These are phyloP conservation scores for Arbacia lixula DNA, from an alignment of 53 echinoderm and acorn worm genomes.

Conservation along the genomic window DNA sequence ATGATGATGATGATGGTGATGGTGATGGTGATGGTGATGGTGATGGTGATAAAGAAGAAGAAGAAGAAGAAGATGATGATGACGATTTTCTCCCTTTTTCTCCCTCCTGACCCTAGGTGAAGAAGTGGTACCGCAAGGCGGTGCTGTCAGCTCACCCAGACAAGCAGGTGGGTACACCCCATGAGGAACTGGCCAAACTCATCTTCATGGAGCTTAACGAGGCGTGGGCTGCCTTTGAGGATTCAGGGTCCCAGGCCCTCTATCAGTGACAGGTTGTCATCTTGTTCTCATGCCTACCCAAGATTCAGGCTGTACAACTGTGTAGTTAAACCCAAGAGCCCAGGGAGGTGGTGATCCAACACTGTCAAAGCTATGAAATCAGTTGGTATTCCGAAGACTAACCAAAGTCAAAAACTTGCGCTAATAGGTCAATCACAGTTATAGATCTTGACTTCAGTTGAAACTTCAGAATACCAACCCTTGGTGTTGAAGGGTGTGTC, in stretches of 20 bases:
- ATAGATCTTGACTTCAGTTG: too few species aligned
- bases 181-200: constrained; percentile 83
- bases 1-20: constrained; percentile 25
- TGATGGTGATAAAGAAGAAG: constrained; percentile 21
- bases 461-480: too few species aligned
- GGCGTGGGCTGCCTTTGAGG: constrained; percentile 94
- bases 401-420: too few species aligned
- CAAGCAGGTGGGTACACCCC: constrained; percentile 85
- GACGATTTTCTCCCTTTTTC: not conserved
- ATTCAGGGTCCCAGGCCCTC: constrained; percentile 74
- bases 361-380: too few species aligned
- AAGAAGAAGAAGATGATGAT: not conserved
- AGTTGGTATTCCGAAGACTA: too few species aligned
- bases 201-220: constrained; percentile 99
- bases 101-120: constrained; percentile 70
- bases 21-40: constrained; percentile 19
- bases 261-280: too few species aligned
- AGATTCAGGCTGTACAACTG: too few species aligned
- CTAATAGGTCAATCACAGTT: too few species aligned
- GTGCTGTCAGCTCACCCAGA: constrained; percentile 93
- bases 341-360: too few species aligned
- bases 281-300: too few species aligned
- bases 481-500: too few species aligned
- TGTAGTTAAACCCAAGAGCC: too few species aligned
- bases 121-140: constrained; percentile 92